Percentiles rank a stretch among this genome's conserved stretches.
phyloP scores from a whole-genome alignment of 2,888 invertebrate genomes.

The Archaeoteleia sp. region DNA sequence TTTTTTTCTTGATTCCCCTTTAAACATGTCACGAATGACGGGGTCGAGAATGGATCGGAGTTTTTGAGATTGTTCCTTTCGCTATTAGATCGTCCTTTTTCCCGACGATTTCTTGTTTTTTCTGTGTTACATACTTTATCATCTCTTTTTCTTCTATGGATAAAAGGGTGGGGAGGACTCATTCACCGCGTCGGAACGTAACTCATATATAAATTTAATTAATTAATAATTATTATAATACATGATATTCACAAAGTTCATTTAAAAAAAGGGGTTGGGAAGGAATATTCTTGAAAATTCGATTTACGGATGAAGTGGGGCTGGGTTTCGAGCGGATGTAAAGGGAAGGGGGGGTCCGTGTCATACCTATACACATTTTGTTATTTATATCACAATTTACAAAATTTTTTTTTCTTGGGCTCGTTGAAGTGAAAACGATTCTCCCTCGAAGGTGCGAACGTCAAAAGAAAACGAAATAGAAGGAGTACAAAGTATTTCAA shows the following conservation, averaged over 20 bases:
- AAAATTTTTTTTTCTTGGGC: constrained; percentile 64
- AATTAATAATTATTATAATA: constrained; percentile 74
- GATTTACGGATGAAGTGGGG: constrained; percentile 21
- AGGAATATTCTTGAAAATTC: constrained; percentile 38
- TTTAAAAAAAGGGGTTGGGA: constrained; percentile 65
- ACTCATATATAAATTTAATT: constrained; percentile 73
- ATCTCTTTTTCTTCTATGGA: constrained; percentile 16
- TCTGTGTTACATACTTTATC: constrained; percentile 30
- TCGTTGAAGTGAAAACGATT: constrained; percentile 52
- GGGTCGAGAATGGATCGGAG: constrained; percentile 53
- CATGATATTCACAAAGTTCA: constrained; percentile 74
- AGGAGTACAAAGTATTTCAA: constrained; percentile 48
- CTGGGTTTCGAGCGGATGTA: constrained; percentile 10
- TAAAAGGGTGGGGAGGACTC: constrained; percentile 45
- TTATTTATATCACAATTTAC: constrained; percentile 75
- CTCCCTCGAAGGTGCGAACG: constrained; percentile 54
- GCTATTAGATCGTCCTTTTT: constrained; percentile 36
- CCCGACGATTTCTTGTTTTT: constrained; percentile 23
- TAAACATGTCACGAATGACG: constrained; percentile 64
- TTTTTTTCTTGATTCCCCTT: constrained; percentile 65
- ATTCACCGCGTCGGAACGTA: constrained; percentile 67
- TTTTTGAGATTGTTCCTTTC: constrained; percentile 35
- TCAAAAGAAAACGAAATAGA: constrained; percentile 46
- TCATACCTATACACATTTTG: constrained; percentile 71
- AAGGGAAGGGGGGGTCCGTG: constrained; percentile 18